Conservation (phyloP, 2,113 vertebrate species). For the Drymodes brunneopygia region DNA sequence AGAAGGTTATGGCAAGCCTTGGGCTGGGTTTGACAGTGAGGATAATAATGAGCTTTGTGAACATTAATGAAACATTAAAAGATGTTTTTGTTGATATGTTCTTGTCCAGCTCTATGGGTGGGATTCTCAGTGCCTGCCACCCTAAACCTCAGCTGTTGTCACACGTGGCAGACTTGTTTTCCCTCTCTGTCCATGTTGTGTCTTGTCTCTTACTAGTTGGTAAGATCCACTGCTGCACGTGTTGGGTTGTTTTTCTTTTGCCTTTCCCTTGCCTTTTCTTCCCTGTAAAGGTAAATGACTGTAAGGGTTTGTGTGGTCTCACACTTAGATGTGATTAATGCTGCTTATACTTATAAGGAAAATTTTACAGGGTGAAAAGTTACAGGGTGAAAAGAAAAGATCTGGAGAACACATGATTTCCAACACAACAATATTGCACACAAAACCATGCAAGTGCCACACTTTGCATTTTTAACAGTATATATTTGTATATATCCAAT, state of each 20-base stretch:
- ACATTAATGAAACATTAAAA: background rate
- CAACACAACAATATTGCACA: fast-evolving
- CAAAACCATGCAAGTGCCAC: background rate
- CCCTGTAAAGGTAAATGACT: background rate
- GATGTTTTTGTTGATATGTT: background rate
- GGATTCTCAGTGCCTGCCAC: background rate
- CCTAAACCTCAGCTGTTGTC: background rate
- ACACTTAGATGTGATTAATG: background rate
- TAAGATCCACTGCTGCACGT: background rate
- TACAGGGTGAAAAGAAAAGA: background rate
- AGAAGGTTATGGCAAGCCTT: background rate
- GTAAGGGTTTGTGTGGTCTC: background rate
- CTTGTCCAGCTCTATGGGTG: background rate
- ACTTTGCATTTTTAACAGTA: background rate
- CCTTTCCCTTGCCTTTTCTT: background rate
- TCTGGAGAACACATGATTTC: background rate
- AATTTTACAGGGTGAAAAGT: background rate
- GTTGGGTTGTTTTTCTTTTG: background rate
- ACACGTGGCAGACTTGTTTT: background rate
- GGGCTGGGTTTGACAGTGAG: background rate
- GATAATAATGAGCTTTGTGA: background rate
- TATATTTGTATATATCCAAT: background rate
- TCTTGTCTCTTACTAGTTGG: background rate
- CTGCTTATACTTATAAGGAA: background rate
- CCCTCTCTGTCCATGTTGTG: background rate